Evolutionary conservation across 1,140 invertebrate genomes (phyloP).

Genomic region (Nasonia giraulti): DNA sequence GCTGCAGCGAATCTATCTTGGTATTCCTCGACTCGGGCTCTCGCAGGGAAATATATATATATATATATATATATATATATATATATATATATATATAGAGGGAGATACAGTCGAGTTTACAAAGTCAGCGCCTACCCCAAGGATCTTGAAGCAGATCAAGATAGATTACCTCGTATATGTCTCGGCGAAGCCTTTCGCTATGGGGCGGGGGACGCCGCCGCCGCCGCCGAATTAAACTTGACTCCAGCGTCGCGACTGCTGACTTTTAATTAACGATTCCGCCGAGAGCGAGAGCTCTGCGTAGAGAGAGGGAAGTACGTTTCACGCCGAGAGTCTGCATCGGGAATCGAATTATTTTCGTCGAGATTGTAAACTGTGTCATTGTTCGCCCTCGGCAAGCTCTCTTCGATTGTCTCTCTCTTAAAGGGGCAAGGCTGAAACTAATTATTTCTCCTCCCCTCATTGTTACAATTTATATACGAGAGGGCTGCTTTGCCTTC

Average conservation of each 20-base stretch:
- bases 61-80: background rate
- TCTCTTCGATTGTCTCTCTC: background rate
- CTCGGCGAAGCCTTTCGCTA: background rate
- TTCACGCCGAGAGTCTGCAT: background rate
- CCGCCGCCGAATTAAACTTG: background rate
- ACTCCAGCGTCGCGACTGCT: background rate
- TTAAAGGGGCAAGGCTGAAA: background rate
- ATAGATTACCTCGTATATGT: slow-evolving; percentile 49
- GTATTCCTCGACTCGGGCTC: slow-evolving; percentile 36
- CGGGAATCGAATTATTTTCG: slow-evolving; percentile 31
- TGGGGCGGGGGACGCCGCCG: background rate
- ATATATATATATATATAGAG: background rate
- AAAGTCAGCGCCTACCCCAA: slow-evolving; percentile 40
- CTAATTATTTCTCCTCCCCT: slow-evolving; percentile 1
- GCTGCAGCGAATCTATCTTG: slow-evolving; percentile 32
- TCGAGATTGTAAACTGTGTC: slow-evolving; percentile 17
- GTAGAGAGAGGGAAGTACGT: background rate
- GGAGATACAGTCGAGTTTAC: slow-evolving; percentile 45
- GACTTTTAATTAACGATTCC: slow-evolving; percentile 42
- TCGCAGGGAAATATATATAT: slow-evolving; percentile 36
- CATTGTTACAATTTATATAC: background rate
- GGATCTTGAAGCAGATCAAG: slow-evolving; percentile 47
- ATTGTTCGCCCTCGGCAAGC: background rate
- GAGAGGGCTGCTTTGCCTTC: background rate
- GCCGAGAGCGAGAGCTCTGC: background rate